A percentile compares a stretch with the other conserved stretches of the same genome.
Conservation (phyloP, 2,888 invertebrate species). For the Athetis lepigone region DNA sequence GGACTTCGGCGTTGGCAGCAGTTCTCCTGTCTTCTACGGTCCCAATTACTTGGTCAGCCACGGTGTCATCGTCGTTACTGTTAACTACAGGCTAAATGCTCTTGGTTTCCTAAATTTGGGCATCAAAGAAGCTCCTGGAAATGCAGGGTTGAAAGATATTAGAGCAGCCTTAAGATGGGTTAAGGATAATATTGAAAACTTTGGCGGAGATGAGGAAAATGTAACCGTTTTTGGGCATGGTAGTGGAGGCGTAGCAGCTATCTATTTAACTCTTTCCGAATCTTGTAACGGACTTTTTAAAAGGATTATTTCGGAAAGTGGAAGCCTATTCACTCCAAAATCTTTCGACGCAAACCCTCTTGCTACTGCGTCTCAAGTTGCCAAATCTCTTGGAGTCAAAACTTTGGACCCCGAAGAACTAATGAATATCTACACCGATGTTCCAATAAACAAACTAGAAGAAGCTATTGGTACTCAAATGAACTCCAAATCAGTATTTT, state of each 20-base stretch:
- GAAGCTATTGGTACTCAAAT: conserved; percentile 85
- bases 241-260: conserved; percentile 83
- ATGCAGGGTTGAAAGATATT: conserved; percentile 87
- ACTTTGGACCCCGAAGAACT: conserved; percentile 76
- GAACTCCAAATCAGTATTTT: conserved; percentile 82
- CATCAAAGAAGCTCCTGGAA: conserved; percentile 83
- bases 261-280: conserved; percentile 82
- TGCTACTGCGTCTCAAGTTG: conserved; percentile 81
- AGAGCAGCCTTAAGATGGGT: conserved; percentile 86
- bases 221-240: conserved; percentile 87
- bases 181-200: conserved; percentile 79
- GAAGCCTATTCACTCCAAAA: conserved; percentile 79
- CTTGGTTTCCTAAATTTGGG: conserved; percentile 87
- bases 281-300: conserved; percentile 84
- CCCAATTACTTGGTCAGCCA: conserved; percentile 86
- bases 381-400: conserved; percentile 79
- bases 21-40: conserved; percentile 82
- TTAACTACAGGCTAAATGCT: conserved; percentile 87
- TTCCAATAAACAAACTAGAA: conserved; percentile 75
- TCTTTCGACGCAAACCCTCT: conserved; percentile 79
- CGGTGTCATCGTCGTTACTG: conserved; percentile 83
- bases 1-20: conserved; percentile 85
- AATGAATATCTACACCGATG: conserved; percentile 75
- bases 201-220: conserved; percentile 83
- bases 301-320: conserved; percentile 84